A percentile compares a stretch with the other conserved stretches of the same genome.
Evolutionary conservation across 2,113 vertebrate species (phyloP).

Genomic region (Gyps fulvus): DNA sequence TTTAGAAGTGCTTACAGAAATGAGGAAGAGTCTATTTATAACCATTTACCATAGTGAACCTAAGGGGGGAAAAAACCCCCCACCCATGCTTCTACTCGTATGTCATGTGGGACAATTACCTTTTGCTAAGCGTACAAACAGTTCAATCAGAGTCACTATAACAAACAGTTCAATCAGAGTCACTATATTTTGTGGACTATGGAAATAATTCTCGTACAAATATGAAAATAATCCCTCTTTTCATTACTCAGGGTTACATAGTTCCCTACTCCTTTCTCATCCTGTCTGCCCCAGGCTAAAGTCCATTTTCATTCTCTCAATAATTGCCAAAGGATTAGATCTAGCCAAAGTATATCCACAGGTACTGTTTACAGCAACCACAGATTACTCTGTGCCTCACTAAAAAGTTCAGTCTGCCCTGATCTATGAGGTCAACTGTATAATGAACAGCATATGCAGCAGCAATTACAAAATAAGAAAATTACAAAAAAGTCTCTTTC

Average conservation of each 20-base stretch:
- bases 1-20: neutral
- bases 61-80: fast-evolving
- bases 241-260: neutral
- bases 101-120: neutral
- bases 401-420: neutral
- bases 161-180: neutral
- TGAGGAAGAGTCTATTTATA: neutral
- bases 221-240: neutral
- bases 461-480: neutral
- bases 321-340: neutral
- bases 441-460: neutral
- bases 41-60: neutral
- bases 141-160: neutral
- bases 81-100: neutral
- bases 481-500: neutral
- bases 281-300: neutral
- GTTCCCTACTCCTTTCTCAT: neutral
- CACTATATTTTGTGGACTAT: neutral
- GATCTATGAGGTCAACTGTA: neutral
- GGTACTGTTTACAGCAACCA: neutral
- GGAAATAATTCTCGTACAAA: neutral
- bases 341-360: neutral
- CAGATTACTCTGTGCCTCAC: neutral
- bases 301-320: neutral
- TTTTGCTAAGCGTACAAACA: neutral